Conservation (phyloP, 2,113 vertebrate species). For the Turdus rufiventris region DNA sequence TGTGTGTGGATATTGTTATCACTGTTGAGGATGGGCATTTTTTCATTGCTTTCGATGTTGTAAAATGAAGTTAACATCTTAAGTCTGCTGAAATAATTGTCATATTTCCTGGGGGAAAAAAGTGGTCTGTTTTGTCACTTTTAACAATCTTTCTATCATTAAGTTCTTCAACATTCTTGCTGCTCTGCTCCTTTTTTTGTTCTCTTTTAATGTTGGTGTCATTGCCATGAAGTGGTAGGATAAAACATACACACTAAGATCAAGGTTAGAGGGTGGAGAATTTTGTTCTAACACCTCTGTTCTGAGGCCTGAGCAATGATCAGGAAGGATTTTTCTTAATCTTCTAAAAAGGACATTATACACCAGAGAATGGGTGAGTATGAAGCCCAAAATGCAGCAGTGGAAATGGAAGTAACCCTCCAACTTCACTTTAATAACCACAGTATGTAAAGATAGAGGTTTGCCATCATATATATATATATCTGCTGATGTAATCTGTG, state of each 20-base stretch:
- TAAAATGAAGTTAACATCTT: neutral
- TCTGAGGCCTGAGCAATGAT: slow-evolving; percentile 30
- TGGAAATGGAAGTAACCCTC: neutral
- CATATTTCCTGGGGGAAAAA: neutral
- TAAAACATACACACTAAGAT: slow-evolving; percentile 57
- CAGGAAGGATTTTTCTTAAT: slow-evolving; percentile 56
- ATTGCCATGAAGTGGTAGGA: slow-evolving; percentile 62
- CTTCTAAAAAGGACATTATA: slow-evolving; percentile 36
- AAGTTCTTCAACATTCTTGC: slow-evolving; percentile 37
- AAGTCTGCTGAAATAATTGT: slow-evolving; percentile 47
- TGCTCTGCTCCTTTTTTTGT: slow-evolving; percentile 21
- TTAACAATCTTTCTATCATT: slow-evolving; percentile 52
- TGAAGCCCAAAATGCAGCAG: neutral
- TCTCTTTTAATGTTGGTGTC: slow-evolving; percentile 62
- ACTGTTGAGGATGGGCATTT: neutral
- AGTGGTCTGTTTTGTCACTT: neutral
- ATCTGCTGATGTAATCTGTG: neutral
- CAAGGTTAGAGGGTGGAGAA: slow-evolving; percentile 41
- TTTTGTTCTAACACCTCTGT: slow-evolving; percentile 47
- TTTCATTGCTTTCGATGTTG: neutral
- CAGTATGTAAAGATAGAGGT: neutral
- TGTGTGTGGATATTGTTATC: neutral
- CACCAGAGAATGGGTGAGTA: neutral
- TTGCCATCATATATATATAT: neutral
- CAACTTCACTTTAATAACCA: neutral